A percentile compares a stretch with the other conserved stretches of the same genome.
Evolutionary conservation across 1,140 invertebrate species (phyloP).

Genomic region (Drosophila parvula): DNA sequence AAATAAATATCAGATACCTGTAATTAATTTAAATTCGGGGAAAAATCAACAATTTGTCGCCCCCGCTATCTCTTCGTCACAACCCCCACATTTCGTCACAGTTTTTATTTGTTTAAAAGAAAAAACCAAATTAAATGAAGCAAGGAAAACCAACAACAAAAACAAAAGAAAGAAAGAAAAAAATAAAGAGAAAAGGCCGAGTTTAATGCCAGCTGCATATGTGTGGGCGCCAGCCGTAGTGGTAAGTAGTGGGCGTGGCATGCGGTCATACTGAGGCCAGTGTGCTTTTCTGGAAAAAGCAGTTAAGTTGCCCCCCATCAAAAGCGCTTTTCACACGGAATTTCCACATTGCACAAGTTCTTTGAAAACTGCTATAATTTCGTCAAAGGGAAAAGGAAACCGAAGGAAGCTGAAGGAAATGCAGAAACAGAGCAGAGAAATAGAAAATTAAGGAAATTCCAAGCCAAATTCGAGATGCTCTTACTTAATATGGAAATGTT

Average conservation of each 20-base stretch:
- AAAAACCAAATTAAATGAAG: constrained; percentile 47
- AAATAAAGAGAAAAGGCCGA: constrained; percentile 20
- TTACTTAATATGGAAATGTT: background rate
- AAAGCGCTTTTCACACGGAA: constrained; percentile 45
- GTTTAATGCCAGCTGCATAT: constrained; percentile 26
- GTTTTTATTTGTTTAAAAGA: constrained; percentile 32
- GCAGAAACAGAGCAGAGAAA: background rate
- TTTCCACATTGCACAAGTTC: constrained; percentile 33
- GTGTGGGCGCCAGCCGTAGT: constrained; percentile 10
- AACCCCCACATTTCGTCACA: constrained; percentile 19
- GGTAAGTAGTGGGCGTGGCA: constrained; percentile 6
- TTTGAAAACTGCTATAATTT: constrained; percentile 31
- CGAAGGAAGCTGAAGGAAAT: constrained; percentile 6
- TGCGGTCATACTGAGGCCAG: constrained; percentile 19
- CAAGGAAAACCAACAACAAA: constrained; percentile 13
- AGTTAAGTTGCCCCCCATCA: constrained; percentile 19
- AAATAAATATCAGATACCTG: background rate
- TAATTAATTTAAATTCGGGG: background rate
- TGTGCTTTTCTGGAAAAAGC: constrained; percentile 21
- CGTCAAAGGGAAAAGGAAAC: constrained; percentile 21
- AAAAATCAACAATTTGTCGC: background rate
- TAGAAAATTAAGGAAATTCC: constrained; percentile 5
- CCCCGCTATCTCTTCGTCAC: constrained; percentile 2
- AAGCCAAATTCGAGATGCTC: constrained; percentile 10
- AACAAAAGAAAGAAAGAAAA: background rate